A percentile compares a stretch with the other conserved stretches of the same genome.
Evolutionary conservation across 1,140 invertebrate species (phyloP).

Genomic region (Pogonomyrmex barbatus): DNA sequence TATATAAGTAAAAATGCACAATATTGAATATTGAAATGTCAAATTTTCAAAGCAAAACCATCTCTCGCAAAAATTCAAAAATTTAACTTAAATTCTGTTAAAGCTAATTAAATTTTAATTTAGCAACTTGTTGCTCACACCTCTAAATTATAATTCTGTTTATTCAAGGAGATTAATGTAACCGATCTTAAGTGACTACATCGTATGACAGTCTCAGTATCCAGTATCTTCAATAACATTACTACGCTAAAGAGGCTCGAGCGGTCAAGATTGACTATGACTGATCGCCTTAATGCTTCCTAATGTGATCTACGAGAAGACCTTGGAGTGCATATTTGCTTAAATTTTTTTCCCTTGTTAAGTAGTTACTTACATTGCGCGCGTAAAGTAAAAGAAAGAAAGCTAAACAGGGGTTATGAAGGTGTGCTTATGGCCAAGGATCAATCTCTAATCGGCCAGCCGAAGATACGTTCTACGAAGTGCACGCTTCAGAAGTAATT

Average conservation of each 20-base stretch:
- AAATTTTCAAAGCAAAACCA: not conserved
- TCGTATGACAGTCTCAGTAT: conserved; percentile 15
- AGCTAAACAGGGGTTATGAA: conserved; percentile 28
- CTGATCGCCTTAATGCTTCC: conserved; percentile 23
- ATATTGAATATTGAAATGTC: not conserved
- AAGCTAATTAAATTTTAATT: not conserved
- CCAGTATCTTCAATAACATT: conserved; percentile 46
- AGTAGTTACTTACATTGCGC: not conserved
- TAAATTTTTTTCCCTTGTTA: conserved; percentile 31
- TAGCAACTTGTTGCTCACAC: not conserved
- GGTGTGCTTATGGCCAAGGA: conserved; percentile 8
- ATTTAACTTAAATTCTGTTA: not conserved
- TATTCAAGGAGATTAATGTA: not conserved
- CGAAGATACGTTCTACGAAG: not conserved
- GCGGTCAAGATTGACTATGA: conserved; percentile 33
- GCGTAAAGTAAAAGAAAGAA: conserved; percentile 9
- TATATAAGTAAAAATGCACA: not conserved
- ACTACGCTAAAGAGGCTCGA: conserved; percentile 42
- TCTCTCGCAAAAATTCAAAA: not conserved
- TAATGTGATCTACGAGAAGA: conserved; percentile 36
- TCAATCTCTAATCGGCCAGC: conserved; percentile 7
- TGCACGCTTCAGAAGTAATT: conserved; percentile 49
- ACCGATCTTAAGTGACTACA: not conserved
- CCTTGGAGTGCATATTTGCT: conserved; percentile 36
- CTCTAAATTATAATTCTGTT: conserved; percentile 3